Percentiles rank a stretch among this genome's conserved stretches.
phyloP scores from a whole-genome alignment of 2,888 invertebrate genomes.

The Meandrusa payeni region DNA sequence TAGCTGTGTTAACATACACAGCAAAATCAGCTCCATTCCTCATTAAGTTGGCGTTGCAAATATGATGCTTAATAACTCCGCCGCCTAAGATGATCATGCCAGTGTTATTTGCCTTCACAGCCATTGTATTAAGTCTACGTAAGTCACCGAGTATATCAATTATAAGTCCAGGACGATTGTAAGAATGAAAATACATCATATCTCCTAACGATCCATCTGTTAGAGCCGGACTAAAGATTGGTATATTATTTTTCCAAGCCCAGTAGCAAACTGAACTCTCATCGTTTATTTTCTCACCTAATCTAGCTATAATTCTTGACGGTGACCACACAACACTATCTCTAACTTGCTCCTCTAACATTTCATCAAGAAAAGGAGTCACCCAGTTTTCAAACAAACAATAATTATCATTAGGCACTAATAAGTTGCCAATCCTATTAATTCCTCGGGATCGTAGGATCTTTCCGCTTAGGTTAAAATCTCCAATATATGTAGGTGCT shows the following conservation, averaged over 20 bases:
- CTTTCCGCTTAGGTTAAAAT: slow-evolving; percentile 91
- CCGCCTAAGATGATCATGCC: slow-evolving; percentile 98
- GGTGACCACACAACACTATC: slow-evolving; percentile 93
- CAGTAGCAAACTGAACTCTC: slow-evolving; percentile 97
- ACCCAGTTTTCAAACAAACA: slow-evolving; percentile 99
- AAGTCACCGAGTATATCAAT: slow-evolving; percentile 97
- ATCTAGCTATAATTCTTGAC: slow-evolving; percentile 76
- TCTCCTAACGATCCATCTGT: slow-evolving; percentile 99
- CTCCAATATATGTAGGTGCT: slow-evolving; percentile 95
- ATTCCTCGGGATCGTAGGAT: slow-evolving; percentile 91
- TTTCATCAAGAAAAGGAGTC: slow-evolving; percentile 94
- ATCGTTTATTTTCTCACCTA: slow-evolving; percentile 95
- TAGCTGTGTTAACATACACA: slow-evolving; percentile 96
- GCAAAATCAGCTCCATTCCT: slow-evolving; percentile 98
- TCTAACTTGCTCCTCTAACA: slow-evolving; percentile 92
- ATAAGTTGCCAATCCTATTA: slow-evolving; percentile 92
- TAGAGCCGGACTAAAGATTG: slow-evolving; percentile 97
- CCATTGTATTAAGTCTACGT: slow-evolving; percentile 93
- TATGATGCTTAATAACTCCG: slow-evolving; percentile 98
- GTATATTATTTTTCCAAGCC: slow-evolving; percentile 98
- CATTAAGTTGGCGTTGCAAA: slow-evolving; percentile 99
- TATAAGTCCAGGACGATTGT: slow-evolving; percentile 93
- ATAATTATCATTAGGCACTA: slow-evolving; percentile 99
- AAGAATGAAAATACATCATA: slow-evolving; percentile 99
- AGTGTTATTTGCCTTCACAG: slow-evolving; percentile 94